Percentiles rank a stretch among this genome's conserved stretches.
Conservation (phyloP, 2,797 vertebrate genomes). For the Petrocephalus schoutedeni region DNA sequence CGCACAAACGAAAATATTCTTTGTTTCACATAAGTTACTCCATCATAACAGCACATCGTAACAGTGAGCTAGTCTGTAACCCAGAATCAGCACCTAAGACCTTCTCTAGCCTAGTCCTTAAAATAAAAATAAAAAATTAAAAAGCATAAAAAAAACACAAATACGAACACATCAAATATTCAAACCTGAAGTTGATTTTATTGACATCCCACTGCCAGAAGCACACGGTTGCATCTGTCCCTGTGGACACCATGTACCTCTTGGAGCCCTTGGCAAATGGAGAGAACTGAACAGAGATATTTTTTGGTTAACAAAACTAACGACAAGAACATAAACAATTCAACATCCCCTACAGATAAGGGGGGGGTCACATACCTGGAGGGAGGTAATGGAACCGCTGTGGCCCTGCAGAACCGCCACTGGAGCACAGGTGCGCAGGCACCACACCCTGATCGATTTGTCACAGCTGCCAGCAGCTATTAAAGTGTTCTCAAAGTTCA, state of each 20-base stretch:
- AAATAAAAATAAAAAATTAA: background rate
- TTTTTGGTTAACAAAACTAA: background rate
- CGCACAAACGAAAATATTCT: conserved; percentile 15
- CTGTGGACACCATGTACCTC: conserved; percentile 93
- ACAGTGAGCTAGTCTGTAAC: background rate
- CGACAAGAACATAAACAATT: background rate
- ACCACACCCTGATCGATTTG: conserved; percentile 95
- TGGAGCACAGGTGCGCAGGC: conserved; percentile 91
- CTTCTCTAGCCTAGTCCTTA: background rate
- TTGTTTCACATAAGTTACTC: background rate
- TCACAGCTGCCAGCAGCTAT: conserved; percentile 97
- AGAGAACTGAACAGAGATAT: conserved; percentile 76
- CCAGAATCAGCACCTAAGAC: background rate
- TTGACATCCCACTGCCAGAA: conserved; percentile 96
- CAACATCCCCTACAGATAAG: conserved; percentile 20
- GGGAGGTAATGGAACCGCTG: conserved; percentile 91
- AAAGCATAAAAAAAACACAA: background rate
- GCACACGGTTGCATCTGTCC: conserved; percentile 92
- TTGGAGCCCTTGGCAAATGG: conserved; percentile 88
- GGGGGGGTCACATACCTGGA: conserved; percentile 71
- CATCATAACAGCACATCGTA: background rate
- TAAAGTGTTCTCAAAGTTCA: conserved; percentile 95
- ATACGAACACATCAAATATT: background rate
- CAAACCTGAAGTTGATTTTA: conserved; percentile 85
- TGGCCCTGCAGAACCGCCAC: conserved; percentile 94